These are phyloP conservation scores for Cerceris ruficornis DNA, from an alignment of 2,888 invertebrate species.

Conservation along the genomic window DNA sequence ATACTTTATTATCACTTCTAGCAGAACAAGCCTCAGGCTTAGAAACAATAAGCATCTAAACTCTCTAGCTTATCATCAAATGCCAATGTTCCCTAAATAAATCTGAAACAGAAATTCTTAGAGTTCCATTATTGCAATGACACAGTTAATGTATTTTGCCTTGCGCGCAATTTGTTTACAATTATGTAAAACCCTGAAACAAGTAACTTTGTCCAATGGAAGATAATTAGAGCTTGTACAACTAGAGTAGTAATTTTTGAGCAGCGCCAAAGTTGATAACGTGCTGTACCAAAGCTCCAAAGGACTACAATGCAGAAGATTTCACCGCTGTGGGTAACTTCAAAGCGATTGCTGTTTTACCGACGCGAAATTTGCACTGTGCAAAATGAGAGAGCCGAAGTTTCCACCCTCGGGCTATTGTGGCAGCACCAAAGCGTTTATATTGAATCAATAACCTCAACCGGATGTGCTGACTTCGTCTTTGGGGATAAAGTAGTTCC, in stretches of 20 bases:
- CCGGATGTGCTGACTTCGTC: not conserved
- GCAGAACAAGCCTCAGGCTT: too few relatives aligned
- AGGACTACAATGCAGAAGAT: too few relatives aligned
- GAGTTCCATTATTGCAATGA: too few relatives aligned
- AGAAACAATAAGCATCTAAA: too few relatives aligned
- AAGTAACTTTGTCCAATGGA: not conserved
- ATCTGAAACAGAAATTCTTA: too few relatives aligned
- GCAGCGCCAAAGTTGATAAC: not conserved
- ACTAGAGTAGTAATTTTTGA: not conserved
- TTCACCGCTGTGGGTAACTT: conserved; percentile 6
- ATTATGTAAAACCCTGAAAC: not conserved
- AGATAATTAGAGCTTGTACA: not conserved
- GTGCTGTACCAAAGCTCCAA: not conserved
- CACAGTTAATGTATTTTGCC: not conserved
- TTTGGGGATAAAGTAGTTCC: conserved; percentile 17
- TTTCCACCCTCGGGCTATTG: not conserved
- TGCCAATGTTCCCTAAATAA: too few relatives aligned
- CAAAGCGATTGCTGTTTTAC: conserved; percentile 10
- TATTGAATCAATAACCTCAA: conserved; percentile 21
- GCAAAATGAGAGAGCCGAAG: not conserved
- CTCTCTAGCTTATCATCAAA: too few relatives aligned
- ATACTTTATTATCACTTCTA: too few relatives aligned
- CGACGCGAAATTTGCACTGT: conserved; percentile 1
- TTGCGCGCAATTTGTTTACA: not conserved
- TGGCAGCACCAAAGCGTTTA: conserved; percentile 17